Evolutionary conservation across 1,140 invertebrate genomes (phyloP).

Genomic region (Hyposmocoma kahamanoa): DNA sequence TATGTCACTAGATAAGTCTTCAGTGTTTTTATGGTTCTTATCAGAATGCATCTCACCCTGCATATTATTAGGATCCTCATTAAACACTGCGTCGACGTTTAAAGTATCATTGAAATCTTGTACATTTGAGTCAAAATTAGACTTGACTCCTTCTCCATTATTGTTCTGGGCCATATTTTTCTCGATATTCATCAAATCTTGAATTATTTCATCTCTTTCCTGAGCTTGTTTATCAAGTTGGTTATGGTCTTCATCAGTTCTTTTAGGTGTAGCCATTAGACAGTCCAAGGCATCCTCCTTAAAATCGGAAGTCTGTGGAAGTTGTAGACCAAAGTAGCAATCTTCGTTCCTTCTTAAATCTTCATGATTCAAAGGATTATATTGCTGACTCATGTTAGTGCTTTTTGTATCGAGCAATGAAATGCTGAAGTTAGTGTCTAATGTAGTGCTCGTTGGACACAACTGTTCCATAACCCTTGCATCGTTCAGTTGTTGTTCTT

Average conservation of each 20-base stretch:
- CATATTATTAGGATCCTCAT: slow-evolving; percentile 14
- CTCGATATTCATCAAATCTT: slow-evolving; percentile 61
- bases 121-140: slow-evolving; percentile 12
- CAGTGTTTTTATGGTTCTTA: slow-evolving; percentile 4
- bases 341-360: slow-evolving; percentile 45
- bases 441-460: slow-evolving; percentile 47
- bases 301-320: slow-evolving; percentile 42
- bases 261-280: slow-evolving; percentile 50
- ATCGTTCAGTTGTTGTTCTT: slow-evolving; percentile 51
- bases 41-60: slow-evolving; percentile 7
- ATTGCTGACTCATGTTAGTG: slow-evolving; percentile 40
- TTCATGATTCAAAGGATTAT: slow-evolving; percentile 36
- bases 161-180: slow-evolving; percentile 22
- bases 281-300: slow-evolving; percentile 58
- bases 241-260: slow-evolving; percentile 17
- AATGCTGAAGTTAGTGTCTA: slow-evolving; percentile 58
- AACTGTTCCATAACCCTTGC: slow-evolving; percentile 45
- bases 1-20: slow-evolving; percentile 19
- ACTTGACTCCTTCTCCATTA: slow-evolving; percentile 17
- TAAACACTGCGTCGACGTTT: slow-evolving; percentile 20
- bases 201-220: slow-evolving; percentile 58
- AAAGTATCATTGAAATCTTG: slow-evolving; percentile 20
- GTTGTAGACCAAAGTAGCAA: slow-evolving; percentile 50
- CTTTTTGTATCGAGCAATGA: slow-evolving; percentile 52
- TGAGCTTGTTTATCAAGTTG: slow-evolving; percentile 26